A percentile compares a stretch with the other conserved stretches of the same genome.
These are phyloP conservation scores for Dromaius novaehollandiae DNA, from an alignment of 2,113 vertebrate species.

Conservation along the genomic window DNA sequence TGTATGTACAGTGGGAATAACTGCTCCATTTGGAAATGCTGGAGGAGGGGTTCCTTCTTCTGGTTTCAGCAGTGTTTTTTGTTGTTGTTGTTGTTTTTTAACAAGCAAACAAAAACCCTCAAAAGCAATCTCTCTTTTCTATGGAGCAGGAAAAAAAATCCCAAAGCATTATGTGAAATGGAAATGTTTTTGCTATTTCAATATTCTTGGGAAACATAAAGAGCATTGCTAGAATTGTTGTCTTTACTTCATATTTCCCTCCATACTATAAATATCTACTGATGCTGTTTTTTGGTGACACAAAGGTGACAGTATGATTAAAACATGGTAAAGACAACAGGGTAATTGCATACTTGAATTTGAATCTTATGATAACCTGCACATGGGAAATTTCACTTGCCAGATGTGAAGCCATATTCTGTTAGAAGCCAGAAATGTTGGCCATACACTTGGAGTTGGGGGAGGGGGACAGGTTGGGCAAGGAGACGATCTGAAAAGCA, in stretches of 20 bases:
- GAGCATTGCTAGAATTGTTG: background rate
- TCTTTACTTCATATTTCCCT: background rate
- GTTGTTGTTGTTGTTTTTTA: background rate
- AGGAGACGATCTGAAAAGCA: background rate
- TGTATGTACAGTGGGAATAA: background rate
- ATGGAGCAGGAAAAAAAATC: background rate
- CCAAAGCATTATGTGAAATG: background rate
- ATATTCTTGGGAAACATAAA: background rate
- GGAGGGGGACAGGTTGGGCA: background rate
- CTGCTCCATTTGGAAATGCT: background rate
- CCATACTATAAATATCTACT: background rate
- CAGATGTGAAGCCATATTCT: background rate
- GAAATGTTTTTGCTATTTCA: background rate
- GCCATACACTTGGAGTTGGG: background rate
- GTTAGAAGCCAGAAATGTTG: background rate
- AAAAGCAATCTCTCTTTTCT: background rate
- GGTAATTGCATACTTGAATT: background rate
- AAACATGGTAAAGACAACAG: background rate
- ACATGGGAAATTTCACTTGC: background rate
- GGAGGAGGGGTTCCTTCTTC: background rate
- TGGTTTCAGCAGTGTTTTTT: background rate
- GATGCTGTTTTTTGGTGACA: background rate
- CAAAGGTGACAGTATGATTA: background rate
- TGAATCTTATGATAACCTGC: background rate
- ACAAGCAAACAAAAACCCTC: no score